A percentile compares a stretch with the other conserved stretches of the same genome.
Evolutionary conservation across 2,113 vertebrate genomes (phyloP).

Genomic region (Puffinus mauretanicus): DNA sequence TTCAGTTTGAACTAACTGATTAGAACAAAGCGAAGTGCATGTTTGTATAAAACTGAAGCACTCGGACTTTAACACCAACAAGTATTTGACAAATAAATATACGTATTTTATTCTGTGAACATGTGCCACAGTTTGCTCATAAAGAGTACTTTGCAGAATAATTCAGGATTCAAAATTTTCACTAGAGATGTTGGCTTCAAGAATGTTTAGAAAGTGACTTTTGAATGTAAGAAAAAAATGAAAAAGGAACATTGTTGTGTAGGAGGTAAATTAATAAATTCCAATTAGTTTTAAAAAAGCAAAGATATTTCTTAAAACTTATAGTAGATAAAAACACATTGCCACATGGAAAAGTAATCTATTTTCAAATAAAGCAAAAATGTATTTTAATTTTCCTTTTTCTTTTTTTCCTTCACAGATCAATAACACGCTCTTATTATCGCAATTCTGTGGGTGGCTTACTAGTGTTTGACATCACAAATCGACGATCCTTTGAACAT

Average conservation of each 20-base stretch:
- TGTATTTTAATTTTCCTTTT: neutral
- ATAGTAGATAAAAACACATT: neutral
- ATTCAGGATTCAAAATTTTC: neutral
- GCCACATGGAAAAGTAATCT: neutral
- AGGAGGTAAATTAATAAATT: neutral
- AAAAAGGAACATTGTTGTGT: neutral
- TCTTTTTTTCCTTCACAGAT: constrained; percentile 60
- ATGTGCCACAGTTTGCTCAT: neutral
- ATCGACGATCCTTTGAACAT: constrained; percentile 80
- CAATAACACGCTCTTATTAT: constrained; percentile 83
- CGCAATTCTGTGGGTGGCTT: constrained; percentile 83
- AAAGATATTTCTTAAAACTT: neutral
- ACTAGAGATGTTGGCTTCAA: neutral
- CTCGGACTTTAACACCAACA: neutral
- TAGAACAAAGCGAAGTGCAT: neutral
- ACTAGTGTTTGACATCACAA: constrained; percentile 82
- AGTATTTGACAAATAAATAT: neutral
- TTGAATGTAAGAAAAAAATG: neutral
- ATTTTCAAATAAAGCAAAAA: neutral
- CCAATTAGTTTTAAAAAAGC: neutral
- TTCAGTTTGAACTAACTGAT: neutral
- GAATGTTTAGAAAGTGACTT: neutral
- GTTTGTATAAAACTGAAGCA: neutral
- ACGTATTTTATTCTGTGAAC: neutral
- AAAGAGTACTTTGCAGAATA: neutral